Evolutionary conservation across 2,113 vertebrate species (phyloP), one percentile per base, ranked within the genome.

Genomic region (Cyphomyrus plagiostoma): DNA sequence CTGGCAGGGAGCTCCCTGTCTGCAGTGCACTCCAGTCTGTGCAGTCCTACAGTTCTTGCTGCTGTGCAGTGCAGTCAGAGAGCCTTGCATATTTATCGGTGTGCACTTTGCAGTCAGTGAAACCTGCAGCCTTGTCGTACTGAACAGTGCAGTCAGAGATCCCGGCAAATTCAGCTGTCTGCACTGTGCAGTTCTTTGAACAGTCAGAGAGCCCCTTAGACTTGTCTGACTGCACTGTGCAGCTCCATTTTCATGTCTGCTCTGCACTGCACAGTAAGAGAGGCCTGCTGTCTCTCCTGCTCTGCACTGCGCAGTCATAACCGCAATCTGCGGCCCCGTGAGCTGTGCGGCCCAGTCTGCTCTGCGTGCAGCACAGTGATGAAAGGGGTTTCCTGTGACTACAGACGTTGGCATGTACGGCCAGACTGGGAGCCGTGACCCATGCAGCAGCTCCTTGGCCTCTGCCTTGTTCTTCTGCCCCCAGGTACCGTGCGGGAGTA

Each of bases 1-100:
- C 84, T 89, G 89, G 86, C 83, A 87, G 83, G 80, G 84, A 77
- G 42, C 89, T 74, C 82, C 89, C 17, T 42, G 53, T 35, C 66
- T 50, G 66, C 46, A 88, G 88, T 23, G 6, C 62, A 39, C n/a
- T 17, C 13, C 15, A n/a, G 6, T 49, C 13, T 77, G 46, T 26
- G 62, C n/a, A 52, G 62, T 3, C 26, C 66, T 7, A n/a, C 26
- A 74, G 58, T 30, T 13, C 39, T 50, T 26, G 13, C 26, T 52
- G 26, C 48, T 53, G 49, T 82, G 17, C 30, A 87, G n/a, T 52
- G 23, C 62, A 83, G 42, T 46, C 80, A 48, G 70, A 39, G 26
- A 17, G 70, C 30, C 70, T 30, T 39, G 30, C 42, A 45, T 19
- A 4, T 39, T 82, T 19, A 45, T 7, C 77, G 8, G 77, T 82